phyloP scores from a whole-genome alignment of 1,140 invertebrate species.

The Platorchestia sp. region DNA sequence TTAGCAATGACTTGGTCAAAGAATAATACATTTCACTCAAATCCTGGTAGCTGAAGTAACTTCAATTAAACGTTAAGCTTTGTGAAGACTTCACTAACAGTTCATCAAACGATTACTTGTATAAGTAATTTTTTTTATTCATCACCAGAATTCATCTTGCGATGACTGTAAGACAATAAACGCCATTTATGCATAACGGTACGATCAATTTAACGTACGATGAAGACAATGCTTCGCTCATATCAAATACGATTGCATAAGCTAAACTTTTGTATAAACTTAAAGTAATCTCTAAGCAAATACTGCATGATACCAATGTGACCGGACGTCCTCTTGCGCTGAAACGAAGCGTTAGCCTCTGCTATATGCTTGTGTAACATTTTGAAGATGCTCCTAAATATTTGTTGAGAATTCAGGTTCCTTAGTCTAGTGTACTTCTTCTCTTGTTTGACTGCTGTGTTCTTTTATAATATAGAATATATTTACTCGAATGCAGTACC shows the following conservation, averaged over 20 bases:
- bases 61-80: neutral
- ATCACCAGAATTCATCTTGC: neutral
- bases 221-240: neutral
- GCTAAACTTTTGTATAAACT: neutral
- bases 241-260: slow-evolving; percentile 2
- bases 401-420: neutral
- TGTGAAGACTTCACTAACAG: neutral
- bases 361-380: neutral
- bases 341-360: no score
- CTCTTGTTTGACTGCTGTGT: neutral
- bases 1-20: neutral
- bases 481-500: neutral
- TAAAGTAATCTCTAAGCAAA: neutral
- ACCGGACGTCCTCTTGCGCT: neutral
- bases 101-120: neutral
- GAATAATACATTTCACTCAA: neutral
- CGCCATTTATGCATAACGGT: neutral
- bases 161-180: neutral
- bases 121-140: neutral
- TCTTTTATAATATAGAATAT: neutral
- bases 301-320: neutral
- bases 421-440: neutral
- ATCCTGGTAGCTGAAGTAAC: neutral
- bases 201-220: neutral
- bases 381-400: neutral